phyloP scores from a whole-genome alignment of 1,140 invertebrate genomes.

The Lepidostoma basale region DNA sequence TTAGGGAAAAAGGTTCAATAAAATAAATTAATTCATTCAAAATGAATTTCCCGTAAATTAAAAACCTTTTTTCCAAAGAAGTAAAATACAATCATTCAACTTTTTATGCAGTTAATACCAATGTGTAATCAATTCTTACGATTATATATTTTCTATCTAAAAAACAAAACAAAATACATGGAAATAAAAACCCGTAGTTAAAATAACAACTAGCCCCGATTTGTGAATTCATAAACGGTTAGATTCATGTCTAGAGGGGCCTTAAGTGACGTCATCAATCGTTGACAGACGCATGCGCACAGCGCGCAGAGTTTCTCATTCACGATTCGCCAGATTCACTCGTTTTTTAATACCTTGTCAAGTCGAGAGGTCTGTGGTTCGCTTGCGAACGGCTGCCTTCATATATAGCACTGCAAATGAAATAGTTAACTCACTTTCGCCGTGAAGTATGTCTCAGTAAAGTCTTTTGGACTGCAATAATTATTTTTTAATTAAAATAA shows the following conservation, averaged over 20 bases:
- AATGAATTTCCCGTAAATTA: no score
- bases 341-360: constrained; percentile 35
- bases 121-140: no score
- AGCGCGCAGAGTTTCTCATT: background rate
- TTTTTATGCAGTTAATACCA: no score
- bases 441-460: background rate
- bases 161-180: background rate
- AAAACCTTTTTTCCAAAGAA: no score
- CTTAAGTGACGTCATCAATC: constrained; percentile 37
- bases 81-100: no score
- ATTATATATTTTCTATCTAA: no score
- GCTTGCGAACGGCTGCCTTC: constrained; percentile 25
- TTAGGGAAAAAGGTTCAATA: no score
- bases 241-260: background rate
- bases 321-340: constrained; percentile 37
- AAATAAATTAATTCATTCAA: no score
- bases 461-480: background rate
- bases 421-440: constrained; percentile 24
- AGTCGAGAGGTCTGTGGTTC: constrained; percentile 18
- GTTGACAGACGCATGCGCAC: constrained; percentile 40
- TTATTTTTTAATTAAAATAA: background rate
- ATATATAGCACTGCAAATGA: constrained; percentile 18
- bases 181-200: background rate
- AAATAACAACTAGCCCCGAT: constrained; percentile 4
- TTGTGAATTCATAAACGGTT: background rate